Conservation (phyloP, 30 jellyfish, hydroid and myxozoan genomes). For the Nemopilema nomurai region DNA sequence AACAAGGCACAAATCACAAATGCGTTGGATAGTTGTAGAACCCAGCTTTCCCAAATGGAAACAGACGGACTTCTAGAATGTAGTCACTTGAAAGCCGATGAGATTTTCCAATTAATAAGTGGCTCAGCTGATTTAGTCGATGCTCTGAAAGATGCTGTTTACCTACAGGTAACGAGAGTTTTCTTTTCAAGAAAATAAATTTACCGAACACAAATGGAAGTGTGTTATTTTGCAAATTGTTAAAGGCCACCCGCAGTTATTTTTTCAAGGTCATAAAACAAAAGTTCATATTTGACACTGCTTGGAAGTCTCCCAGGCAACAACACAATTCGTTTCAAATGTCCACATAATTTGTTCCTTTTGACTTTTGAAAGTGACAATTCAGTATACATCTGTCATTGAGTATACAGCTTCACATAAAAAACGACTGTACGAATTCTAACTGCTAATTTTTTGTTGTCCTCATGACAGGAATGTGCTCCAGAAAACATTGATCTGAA, state of each 20-base stretch:
- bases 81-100: slow-evolving; percentile 40
- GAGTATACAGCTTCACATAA: too few species aligned
- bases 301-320: too few species aligned
- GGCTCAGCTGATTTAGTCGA: slow-evolving; percentile 56
- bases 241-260: background rate
- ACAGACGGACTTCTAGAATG: slow-evolving; percentile 51
- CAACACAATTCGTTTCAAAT: too few species aligned
- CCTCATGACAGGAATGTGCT: slow-evolving; percentile 80
- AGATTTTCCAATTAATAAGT: slow-evolving; percentile 33
- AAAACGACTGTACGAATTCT: too few species aligned
- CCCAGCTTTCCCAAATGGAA: slow-evolving; percentile 67
- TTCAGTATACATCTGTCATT: too few species aligned
- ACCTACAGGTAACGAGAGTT: slow-evolving; percentile 76
- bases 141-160: slow-evolving; percentile 74
- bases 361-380: too few species aligned
- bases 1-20: slow-evolving; percentile 57
- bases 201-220: too few species aligned
- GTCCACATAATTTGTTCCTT: too few species aligned
- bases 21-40: slow-evolving; percentile 61
- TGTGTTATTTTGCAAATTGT: too few species aligned
- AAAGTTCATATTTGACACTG: too few species aligned
- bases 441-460: background rate
- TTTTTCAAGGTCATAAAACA: background rate
- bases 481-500: slow-evolving; percentile 91
- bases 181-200: too few species aligned